Base-by-base conservation (phyloP, 2,888 invertebrate species). In the Athalia circularis region DNA sequence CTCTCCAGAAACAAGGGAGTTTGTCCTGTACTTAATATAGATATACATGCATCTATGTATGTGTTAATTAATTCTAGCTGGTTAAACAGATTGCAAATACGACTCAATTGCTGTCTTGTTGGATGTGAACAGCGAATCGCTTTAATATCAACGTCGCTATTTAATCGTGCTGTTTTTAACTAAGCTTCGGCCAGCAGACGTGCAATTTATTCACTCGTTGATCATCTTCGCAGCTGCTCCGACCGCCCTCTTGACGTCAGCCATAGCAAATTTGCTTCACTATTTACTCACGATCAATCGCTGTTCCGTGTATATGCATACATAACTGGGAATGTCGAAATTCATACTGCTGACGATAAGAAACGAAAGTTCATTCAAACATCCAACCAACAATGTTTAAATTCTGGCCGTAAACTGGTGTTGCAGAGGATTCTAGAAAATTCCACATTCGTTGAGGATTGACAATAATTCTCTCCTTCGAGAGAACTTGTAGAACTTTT, bases 401-500 rank as follows among this genome's bases (percentile, higher is more conserved):
- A 11, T 64, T 4, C 47, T 47, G 64, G 5, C 45, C 45, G 47
- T n/a, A 29, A 65, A 65, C 6, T 15, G 7, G 15, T 9, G 13
- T 9, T 54, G 11, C 11, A 29, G 29, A 29, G 29, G 29, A 5
- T 68, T 68, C 54, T 68, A 29, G 11, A 13, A 59, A 59, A 4
- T 0, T 15, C 8, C 4, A 47, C 13, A n/a, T 13, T 47, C 45
- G 13, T 59, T 52, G 29, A 47, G 59, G 47, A 47, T 72, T 47
- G 72, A 59, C 45, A 59, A 59, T 47, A 47, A 72, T 59, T 72
- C 72, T 57, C 43, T 15, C 5, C 47, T 47, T 47, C 7, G 45
- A 59, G 59, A 13, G 59, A 72, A 72, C 72, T 72, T 59, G 72
- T 9, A 13, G 57, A 72, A 59, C 59, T 72, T 72, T 72, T 45